phyloP scores from a whole-genome alignment of 2,113 vertebrate species.

The Daubentonia madagascariensis region DNA sequence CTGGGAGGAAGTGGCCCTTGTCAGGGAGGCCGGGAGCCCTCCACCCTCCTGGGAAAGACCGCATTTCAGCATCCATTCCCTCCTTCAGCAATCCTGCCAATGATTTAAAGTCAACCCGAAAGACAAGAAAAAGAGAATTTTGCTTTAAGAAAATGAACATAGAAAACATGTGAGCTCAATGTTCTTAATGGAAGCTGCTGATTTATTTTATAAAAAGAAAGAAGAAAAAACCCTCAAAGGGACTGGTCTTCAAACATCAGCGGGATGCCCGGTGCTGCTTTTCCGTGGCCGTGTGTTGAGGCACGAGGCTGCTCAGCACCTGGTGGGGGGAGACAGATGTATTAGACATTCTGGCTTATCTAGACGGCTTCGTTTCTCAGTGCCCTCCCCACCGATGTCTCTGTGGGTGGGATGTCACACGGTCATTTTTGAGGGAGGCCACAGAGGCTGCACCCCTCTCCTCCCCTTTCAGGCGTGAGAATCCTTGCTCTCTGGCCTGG shows the following conservation, averaged over 20 bases:
- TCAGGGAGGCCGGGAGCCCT: background rate
- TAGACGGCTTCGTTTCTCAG: background rate
- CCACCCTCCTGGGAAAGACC: background rate
- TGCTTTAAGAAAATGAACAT: background rate
- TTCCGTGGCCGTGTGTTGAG: rapidly evolving
- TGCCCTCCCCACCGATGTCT: background rate
- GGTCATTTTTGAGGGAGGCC: background rate
- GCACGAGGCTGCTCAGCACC: too few relatives aligned
- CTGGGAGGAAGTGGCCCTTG: background rate
- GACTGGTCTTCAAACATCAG: rapidly evolving
- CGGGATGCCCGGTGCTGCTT: rapidly evolving
- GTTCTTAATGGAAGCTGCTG: background rate
- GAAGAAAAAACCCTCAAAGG: too few relatives aligned
- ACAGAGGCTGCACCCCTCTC: background rate
- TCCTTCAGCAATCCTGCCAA: too few relatives aligned
- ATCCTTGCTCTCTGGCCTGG: background rate
- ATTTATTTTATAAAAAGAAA: background rate
- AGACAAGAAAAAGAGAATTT: background rate
- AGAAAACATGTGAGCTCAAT: background rate
- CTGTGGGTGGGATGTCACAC: background rate
- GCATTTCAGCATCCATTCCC: background rate
- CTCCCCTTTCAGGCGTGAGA: background rate
- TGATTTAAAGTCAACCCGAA: background rate
- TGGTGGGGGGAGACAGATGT: background rate
- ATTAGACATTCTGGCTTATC: too few relatives aligned